Base-by-base conservation (phyloP, 2,113 vertebrate species). In the Corythornis vintsioides region DNA sequence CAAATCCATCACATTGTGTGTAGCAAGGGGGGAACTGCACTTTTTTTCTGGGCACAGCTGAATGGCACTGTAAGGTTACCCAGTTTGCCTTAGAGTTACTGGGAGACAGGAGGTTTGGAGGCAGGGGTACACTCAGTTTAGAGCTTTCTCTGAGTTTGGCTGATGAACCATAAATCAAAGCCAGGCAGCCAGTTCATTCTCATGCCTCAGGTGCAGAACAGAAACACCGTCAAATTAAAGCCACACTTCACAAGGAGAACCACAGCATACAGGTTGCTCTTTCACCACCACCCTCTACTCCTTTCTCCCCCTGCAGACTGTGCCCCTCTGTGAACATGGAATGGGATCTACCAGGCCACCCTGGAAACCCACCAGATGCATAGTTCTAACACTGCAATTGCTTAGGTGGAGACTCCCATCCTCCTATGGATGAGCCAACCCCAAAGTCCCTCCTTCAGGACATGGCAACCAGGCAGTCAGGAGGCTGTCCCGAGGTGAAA, bases 271-370 rank as follows among this genome's bases (percentile, higher is more conserved):
- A 72, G 21, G 60, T 29, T 55, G 8, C 13, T 17, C 21, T 78
- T 65, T 18, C 45, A 48, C 25, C 43, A 43, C 21, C 38, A 40
- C 7, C 22, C 8, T 64, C 45, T 17, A 5, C 7, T 71, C 28
- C 22, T 33, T 24, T 57, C 61, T 59, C 14, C 15, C 10, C 6
- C 9, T 1, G 0, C 31, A 75, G 25, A 40, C 6, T 5, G 7
- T 55, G 24, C 3, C 20, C 7, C 26, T 17, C n/a, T 64, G 16
- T 2, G 2, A 67, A 33, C 15, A n/a, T 14, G n/a, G 40, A 60
- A 70, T 40, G 26, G 7, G 6, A 18, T n/a, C 9, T 25, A 70
- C 15, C 22, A 40, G 45, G 7, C 38, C 60, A 61, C 24, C 11
- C 33, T 67, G 26, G 42, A 64, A 87, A 80, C 13, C 24, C 42